Base-by-base conservation (phyloP, 2,888 invertebrate species). In the Rambutsinella grinnellia region DNA sequence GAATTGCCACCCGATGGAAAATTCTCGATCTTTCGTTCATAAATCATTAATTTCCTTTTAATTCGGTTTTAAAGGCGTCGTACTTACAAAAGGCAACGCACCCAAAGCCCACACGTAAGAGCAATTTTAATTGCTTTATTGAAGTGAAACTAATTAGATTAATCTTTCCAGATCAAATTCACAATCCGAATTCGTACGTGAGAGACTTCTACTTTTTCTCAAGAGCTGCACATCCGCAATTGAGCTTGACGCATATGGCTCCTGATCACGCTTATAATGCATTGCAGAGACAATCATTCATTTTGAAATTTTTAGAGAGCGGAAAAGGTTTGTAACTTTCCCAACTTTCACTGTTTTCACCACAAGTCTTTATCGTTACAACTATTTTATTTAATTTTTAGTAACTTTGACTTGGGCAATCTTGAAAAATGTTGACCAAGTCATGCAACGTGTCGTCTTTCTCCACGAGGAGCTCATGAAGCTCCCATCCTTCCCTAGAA, bases 391-490 rank as follows among this genome's bases (percentile, higher is more conserved):
- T 21, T 69, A 6, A 23, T 44, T 60, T 54, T 24, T 53, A 83
- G 95, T 95, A 0, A 89, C 95, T 69, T 88, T 95, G 2, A 95
- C 95, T 0, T 95, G 95, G 95, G 95, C 95, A 0, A 95, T 95
- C 83, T 88, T 95, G 66, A 95, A 95, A 85, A 95, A 95, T 86
- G 95, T 95, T 28, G 95, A 95, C 69, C 86, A 94, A 93, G 92
- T 98, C 10, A 97, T 98, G 6, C 99, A 98, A 88, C 90, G 99
- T 81, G 98, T 99, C 2, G 97, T 98, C 2, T 99, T 99, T 86
- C 90, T 99, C 5, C 99, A 99, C 86, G 99, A 99, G 85, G 99
- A 99, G 87, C 89, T 99, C 8, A 97, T 98, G 92, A 99, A 99
- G 86, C 89, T 99, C 8, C 99, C 99, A 0, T 95, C 99, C 0